Evolutionary conservation across 2,113 vertebrate genomes (phyloP), one percentile per base, ranked within the genome.

Genomic region (Megaceryle maxima): DNA sequence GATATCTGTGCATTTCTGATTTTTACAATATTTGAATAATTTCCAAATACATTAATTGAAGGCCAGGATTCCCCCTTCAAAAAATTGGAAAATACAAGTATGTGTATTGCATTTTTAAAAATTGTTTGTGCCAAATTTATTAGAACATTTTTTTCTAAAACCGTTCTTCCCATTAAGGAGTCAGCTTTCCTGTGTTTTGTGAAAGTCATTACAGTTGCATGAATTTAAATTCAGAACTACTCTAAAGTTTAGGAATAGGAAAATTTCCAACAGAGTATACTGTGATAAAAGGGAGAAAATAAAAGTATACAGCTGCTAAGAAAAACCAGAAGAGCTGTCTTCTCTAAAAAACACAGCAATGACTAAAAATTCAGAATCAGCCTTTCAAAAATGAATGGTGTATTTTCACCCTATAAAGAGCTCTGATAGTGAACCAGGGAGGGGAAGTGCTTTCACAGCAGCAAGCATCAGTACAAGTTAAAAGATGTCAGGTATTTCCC

Each of bases 381-480:
- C 39, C 44, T 76, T 92, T 64, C 25, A 41, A 24, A 64, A 72
- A 74, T 0, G 0, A 46, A 39, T 2, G 4, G 3, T 13, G 1
- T 17, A 6, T 75, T 83, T 79, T 73, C 33, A 53, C 3, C 18
- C 51, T 63, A 17, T 16, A 5, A 80, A 31, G 63, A 56, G 11
- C 24, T 56, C 37, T 68, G 13, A 6, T 0, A 18, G 39, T 6
- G 48, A 82, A 17, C 8, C 22, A 41, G 35, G 26, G 37, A 56
- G 31, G 10, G 20, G 11, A 79, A 56, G 28, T 3, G n/a, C 5
- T 19, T 31, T 11, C 79, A 28, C 39, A 59, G 62, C 66, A 22
- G 18, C 13, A 33, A 19, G 59, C 33, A 19, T 0, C 70, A 25
- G 28, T 15, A 59, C 35, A 44, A 5, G 22, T 4, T 0, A 41